Percentiles rank a stretch among this genome's conserved stretches.
Conservation (phyloP, 1,140 invertebrate species). For the Ectropis grisescens region DNA sequence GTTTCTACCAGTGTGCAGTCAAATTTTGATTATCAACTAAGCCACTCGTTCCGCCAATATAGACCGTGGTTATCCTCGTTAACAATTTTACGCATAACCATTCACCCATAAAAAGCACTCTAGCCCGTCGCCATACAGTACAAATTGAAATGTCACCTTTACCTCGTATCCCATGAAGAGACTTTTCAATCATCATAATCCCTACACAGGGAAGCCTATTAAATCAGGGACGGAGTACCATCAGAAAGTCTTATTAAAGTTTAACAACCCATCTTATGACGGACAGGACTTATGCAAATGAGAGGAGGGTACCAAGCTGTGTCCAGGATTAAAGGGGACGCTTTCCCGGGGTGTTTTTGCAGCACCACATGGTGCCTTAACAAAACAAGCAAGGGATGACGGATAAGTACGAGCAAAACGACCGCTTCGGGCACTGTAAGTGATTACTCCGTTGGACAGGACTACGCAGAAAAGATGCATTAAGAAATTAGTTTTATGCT, state of each 20-base stretch:
- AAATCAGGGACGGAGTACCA: conserved; percentile 17
- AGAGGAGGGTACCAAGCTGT: conserved; percentile 23
- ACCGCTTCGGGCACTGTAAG: too few species aligned
- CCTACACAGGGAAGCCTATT: conserved; percentile 11
- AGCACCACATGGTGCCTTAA: conserved; percentile 30
- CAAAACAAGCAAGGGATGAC: conserved; percentile 17
- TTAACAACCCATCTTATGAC: conserved; percentile 25
- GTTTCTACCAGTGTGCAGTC: too few species aligned
- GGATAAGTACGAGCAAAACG: conserved; percentile 13
- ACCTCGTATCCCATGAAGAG: neutral
- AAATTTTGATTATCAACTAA: too few species aligned
- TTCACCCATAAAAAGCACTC: too few species aligned
- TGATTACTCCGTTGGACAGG: too few species aligned
- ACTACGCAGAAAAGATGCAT: too few species aligned
- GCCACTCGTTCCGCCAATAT: too few species aligned
- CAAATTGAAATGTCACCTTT: too few species aligned
- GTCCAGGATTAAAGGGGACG: conserved; percentile 23
- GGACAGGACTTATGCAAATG: conserved; percentile 36
- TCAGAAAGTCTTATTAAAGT: conserved; percentile 26
- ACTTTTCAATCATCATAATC: conserved; percentile 4
- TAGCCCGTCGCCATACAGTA: too few species aligned
- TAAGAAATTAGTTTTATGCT: too few species aligned
- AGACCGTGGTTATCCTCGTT: too few species aligned
- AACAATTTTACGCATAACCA: too few species aligned
- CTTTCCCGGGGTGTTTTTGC: conserved; percentile 26